Conservation (phyloP, 1,140 invertebrate genomes). For the Laupala kohalensis region DNA sequence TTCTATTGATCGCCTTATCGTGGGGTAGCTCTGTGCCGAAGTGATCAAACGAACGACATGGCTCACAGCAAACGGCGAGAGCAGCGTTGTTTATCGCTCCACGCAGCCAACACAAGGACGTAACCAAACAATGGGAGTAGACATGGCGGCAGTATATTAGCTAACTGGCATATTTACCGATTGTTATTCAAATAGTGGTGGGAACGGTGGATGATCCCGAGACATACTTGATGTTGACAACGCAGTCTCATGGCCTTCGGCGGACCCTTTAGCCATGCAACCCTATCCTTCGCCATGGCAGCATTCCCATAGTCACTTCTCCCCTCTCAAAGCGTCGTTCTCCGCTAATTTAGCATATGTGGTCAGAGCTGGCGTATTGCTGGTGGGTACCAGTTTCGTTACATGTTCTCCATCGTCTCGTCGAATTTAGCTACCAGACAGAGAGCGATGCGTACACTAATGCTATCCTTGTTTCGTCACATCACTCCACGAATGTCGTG, state of each 20-base stretch:
- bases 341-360: no score
- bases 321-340: background rate
- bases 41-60: background rate
- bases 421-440: no score
- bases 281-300: background rate
- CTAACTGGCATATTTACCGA: background rate
- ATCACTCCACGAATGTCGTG: no score
- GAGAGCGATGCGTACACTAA: no score
- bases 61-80: background rate
- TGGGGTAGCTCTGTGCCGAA: background rate
- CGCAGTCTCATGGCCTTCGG: background rate
- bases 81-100: background rate
- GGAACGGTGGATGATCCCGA: background rate
- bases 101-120: background rate
- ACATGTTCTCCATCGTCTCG: no score
- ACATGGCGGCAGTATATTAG: background rate
- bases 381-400: no score
- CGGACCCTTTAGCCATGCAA: background rate
- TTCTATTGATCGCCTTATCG: background rate
- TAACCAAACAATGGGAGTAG: background rate
- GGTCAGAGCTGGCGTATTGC: no score
- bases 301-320: no score
- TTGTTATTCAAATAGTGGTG: background rate
- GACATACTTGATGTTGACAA: background rate
- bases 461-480: no score